Conservation (phyloP, 92 coral and sea anemone genomes). For the Blastomussa wellsi region DNA sequence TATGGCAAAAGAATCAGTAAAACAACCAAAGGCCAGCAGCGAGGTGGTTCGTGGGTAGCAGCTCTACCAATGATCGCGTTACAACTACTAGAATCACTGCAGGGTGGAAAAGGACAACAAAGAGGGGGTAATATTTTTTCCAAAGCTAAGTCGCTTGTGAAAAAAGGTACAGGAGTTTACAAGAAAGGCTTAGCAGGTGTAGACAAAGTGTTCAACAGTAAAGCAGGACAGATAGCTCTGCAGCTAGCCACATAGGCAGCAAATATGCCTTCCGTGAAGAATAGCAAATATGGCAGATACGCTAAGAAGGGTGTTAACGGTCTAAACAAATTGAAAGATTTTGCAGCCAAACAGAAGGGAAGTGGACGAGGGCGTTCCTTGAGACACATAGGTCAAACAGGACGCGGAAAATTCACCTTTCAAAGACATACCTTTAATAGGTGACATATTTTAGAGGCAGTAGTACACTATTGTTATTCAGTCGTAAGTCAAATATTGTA, state of each 20-base stretch:
- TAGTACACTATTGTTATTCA: background rate
- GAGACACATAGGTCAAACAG: background rate
- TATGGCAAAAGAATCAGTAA: constrained; percentile 1
- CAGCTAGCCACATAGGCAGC: background rate
- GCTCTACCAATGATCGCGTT: background rate
- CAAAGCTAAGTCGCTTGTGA: background rate
- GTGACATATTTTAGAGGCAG: background rate
- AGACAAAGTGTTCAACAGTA: constrained; percentile 5
- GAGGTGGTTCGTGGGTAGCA: background rate
- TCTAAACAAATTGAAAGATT: background rate
- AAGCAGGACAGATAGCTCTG: background rate
- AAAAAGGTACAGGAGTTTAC: background rate
- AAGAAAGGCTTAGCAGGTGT: background rate
- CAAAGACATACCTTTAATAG: background rate
- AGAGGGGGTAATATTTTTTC: constrained; percentile 4
- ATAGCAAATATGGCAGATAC: constrained; percentile 3
- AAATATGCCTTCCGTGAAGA: background rate
- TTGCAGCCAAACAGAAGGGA: constrained; percentile 8
- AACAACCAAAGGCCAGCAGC: background rate
- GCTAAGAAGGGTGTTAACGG: background rate
- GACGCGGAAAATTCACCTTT: constrained; percentile 10
- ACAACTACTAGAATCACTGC: background rate
- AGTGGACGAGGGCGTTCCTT: background rate
- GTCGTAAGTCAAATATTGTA: background rate
- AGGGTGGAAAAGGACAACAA: background rate